Evolutionary conservation across 1,140 invertebrate species (phyloP).

Genomic region (Plutomurus gul): DNA sequence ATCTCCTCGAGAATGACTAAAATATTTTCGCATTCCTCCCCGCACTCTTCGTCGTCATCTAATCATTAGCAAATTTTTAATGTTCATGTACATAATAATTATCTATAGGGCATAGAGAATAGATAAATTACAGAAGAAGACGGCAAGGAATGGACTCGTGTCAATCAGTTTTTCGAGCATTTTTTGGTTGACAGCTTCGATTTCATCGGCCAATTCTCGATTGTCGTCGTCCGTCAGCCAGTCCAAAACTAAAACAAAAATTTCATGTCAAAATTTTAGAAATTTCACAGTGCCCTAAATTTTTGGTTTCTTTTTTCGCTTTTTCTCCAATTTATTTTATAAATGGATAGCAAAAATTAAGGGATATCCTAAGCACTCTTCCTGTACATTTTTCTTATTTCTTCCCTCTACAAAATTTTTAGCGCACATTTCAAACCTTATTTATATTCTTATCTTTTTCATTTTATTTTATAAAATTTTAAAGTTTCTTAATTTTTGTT

Average conservation of each 20-base stretch:
- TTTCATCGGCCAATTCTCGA: conserved; percentile 89
- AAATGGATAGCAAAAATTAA: too few species aligned
- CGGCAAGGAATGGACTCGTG: conserved; percentile 82
- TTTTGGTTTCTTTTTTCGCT: background rate
- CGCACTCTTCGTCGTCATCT: conserved; percentile 85
- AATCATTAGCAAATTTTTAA: background rate
- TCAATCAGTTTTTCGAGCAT: conserved; percentile 86
- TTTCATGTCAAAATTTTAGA: background rate
- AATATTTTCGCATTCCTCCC: conserved; percentile 81
- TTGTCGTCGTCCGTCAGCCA: conserved; percentile 94
- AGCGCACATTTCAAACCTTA: too few species aligned
- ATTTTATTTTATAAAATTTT: too few species aligned
- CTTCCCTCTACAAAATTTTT: too few species aligned
- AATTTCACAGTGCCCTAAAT: background rate
- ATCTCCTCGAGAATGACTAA: conserved; percentile 87
- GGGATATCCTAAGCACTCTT: too few species aligned
- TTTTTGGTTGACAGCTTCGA: conserved; percentile 80
- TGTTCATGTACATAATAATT: background rate
- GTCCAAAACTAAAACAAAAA: conserved; percentile 69
- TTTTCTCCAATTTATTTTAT: background rate
- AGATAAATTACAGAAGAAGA: conserved; percentile 42
- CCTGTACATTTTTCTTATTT: too few species aligned
- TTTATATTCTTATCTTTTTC: too few species aligned
- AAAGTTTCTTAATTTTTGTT: too few species aligned
- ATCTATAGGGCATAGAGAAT: background rate